phyloP scores from a whole-genome alignment of 2,113 vertebrate species.

The Catagonus wagneri region DNA sequence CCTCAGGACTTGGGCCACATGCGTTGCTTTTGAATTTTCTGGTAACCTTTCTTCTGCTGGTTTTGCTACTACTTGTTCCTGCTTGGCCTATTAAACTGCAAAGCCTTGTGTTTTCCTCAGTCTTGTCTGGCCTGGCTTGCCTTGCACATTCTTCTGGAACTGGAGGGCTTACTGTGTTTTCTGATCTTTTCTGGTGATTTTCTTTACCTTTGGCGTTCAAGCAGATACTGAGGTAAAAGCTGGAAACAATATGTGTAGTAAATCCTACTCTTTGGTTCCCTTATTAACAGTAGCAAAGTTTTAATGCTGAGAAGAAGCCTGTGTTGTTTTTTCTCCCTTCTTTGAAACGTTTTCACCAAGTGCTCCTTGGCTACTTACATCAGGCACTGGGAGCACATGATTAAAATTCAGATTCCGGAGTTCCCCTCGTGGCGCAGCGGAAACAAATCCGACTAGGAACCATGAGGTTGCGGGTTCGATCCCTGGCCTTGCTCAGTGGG shows the following conservation, averaged over 20 bases:
- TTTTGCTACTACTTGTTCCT: neutral
- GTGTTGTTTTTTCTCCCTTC: neutral
- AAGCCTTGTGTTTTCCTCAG: neutral
- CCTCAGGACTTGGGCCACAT: too few relatives aligned
- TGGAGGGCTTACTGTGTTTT: neutral
- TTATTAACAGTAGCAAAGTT: neutral
- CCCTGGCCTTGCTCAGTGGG: too few relatives aligned
- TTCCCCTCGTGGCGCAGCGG: too few relatives aligned
- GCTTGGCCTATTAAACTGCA: neutral
- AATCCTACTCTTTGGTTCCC: neutral
- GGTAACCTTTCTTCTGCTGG: constrained; percentile 5
- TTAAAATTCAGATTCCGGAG: neutral
- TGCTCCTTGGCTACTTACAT: neutral
- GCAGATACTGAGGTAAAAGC: neutral
- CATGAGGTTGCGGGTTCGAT: too few relatives aligned
- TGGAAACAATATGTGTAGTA: neutral
- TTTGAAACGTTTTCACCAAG: neutral
- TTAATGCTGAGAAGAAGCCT: neutral
- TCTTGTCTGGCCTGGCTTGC: neutral
- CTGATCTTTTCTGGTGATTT: constrained; percentile 9
- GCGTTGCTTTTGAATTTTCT: constrained; percentile 7
- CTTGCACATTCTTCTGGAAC: neutral
- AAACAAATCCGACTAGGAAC: too few relatives aligned
- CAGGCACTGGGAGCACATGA: neutral
- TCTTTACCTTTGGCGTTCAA: neutral